Evolutionary conservation across 2,797 vertebrate species (phyloP).

Genomic region (Synanceia verrucosa): DNA sequence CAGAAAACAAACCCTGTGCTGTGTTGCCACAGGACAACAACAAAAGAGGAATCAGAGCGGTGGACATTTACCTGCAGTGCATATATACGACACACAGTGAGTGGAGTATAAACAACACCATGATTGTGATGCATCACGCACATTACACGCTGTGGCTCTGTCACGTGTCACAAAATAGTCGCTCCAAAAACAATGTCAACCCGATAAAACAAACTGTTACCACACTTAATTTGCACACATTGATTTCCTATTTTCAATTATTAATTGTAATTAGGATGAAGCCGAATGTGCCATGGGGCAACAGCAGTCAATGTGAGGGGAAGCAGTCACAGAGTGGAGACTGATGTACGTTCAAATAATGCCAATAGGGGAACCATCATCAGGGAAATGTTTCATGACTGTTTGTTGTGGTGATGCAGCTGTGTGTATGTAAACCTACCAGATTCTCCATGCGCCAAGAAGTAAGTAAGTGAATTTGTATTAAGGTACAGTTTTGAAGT

Average conservation of each 20-base stretch:
- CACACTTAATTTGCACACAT: slow-evolving; percentile 93
- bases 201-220: slow-evolving; percentile 86
- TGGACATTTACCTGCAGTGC: slow-evolving; percentile 53
- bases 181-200: slow-evolving; percentile 86
- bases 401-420: not conserved
- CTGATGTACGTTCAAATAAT: slow-evolving; percentile 82
- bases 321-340: slow-evolving; percentile 79
- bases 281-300: slow-evolving; percentile 88
- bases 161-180: slow-evolving; percentile 61
- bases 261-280: slow-evolving; percentile 99
- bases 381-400: not conserved
- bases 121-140: slow-evolving; percentile 10
- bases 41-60: slow-evolving; percentile 59
- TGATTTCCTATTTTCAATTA: slow-evolving; percentile 99
- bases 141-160: slow-evolving; percentile 43
- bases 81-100: slow-evolving; percentile 28
- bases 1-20: slow-evolving; percentile 68
- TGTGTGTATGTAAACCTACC: not conserved
- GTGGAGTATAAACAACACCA: slow-evolving; percentile 55
- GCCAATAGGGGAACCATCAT: slow-evolving; percentile 15
- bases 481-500: not conserved
- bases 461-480: not conserved
- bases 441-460: not conserved
- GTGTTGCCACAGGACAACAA: slow-evolving; percentile 63
- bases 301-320: slow-evolving; percentile 85